Base-by-base conservation (phyloP, 1,140 invertebrate genomes). In the Caenorhabditis latens region DNA sequence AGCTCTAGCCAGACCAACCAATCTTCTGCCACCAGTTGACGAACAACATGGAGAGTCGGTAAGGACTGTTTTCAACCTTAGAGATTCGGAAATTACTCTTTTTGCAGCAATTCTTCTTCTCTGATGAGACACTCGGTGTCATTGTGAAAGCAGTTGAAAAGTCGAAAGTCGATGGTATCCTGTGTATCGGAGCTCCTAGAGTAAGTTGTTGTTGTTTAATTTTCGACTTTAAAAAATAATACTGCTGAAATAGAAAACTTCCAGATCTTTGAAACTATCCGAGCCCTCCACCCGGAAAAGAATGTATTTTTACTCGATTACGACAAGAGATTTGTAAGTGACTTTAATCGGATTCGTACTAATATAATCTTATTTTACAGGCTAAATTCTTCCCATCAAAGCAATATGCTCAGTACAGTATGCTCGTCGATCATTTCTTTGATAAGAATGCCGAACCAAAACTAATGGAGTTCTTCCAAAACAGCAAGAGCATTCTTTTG, bases 51-150 rank as follows among this genome's bases (percentile, higher is more conserved):
- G 87, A 58, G 84, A 85, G 61, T 85, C 87, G 9, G 86, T 87
- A 9, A 82, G 86, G 48, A 46, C 11, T 8, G 19, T 32, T 61
- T 84, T 0, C 16, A 21, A 79, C 32, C 32, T 32, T 48, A 1
- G 4, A n/a, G 0, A 48, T 16, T n/a, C 6, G 2, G 7, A 48
- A 53, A 19, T 53, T 11, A n/a, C n/a, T 16, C 3, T 48, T 14
- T 8, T 84, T 84, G 40, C 75, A 87, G 84, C 87, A 88, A 84
- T 88, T 57, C 40, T 85, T 84, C 58, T 88, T 88, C 67, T 88
- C 87, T 14, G 55, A 75, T 19, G 83, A 84, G 50, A 71, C 87
- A 9, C 71, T 88, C 24, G 14, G 65, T 13, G 63, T 85, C 4
- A 50, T 88, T 14, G 16, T 48, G 5, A 57, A 58, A 43, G 43